These are phyloP conservation scores for Acanthopagrus latus DNA, from an alignment of 2,797 vertebrate species.

Conservation along the genomic window DNA sequence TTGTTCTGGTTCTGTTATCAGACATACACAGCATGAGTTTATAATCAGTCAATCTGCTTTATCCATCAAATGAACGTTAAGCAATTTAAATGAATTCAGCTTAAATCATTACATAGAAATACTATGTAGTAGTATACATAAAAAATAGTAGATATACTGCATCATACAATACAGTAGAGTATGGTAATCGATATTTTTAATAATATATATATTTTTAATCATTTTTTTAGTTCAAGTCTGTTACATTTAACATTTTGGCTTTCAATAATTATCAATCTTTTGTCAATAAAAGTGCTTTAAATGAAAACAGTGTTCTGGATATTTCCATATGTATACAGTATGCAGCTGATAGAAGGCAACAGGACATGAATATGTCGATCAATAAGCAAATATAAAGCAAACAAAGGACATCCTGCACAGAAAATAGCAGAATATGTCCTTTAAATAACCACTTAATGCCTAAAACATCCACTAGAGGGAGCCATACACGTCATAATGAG, in stretches of 20 bases:
- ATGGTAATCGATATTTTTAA: background rate
- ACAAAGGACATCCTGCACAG: background rate
- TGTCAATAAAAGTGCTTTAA: background rate
- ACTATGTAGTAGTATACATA: too few species aligned
- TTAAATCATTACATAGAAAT: too few species aligned
- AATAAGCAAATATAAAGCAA: background rate
- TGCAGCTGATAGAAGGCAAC: background rate
- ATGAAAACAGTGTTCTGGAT: background rate
- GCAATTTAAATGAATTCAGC: too few species aligned
- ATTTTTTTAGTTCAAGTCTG: background rate
- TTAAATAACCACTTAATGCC: background rate
- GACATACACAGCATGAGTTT: background rate
- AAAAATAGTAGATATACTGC: too few species aligned
- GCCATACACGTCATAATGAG: slow-evolving; percentile 21
- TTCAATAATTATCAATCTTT: background rate
- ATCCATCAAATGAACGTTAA: too few species aligned
- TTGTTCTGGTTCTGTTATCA: background rate
- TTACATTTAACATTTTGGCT: background rate
- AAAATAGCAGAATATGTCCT: background rate
- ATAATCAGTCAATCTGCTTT: background rate
- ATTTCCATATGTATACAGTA: background rate
- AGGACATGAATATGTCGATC: too few species aligned
- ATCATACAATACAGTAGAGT: background rate
- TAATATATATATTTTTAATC: background rate
- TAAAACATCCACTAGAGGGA: background rate